A percentile compares a stretch with the other conserved stretches of the same genome.
Evolutionary conservation across 2,888 invertebrate genomes (phyloP).

Genomic region (Megamerina dolium): DNA sequence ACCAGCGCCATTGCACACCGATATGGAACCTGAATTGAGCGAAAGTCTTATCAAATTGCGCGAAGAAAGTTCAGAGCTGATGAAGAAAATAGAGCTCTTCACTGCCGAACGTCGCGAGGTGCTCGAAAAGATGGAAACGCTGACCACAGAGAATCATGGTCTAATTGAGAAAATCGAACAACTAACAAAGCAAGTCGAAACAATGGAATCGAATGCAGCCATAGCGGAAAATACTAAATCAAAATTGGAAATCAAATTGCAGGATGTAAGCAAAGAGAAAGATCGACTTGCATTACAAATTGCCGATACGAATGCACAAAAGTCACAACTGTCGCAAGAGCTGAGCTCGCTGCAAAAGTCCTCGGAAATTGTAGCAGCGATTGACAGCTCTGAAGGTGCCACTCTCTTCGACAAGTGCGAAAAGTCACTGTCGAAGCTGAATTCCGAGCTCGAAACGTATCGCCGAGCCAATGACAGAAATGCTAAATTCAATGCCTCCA

Average conservation of each 20-base stretch:
- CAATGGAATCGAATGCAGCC: constrained; percentile 34
- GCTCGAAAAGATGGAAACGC: constrained; percentile 61
- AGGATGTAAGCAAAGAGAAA: constrained; percentile 50
- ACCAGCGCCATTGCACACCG: constrained; percentile 30
- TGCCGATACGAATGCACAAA: constrained; percentile 28
- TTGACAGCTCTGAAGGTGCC: constrained; percentile 30
- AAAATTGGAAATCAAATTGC: constrained; percentile 40
- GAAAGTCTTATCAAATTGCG: constrained; percentile 57
- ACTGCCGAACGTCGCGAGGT: constrained; percentile 64
- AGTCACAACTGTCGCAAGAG: constrained; percentile 37
- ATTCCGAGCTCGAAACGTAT: constrained; percentile 43
- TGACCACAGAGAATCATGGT: constrained; percentile 58
- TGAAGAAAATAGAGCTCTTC: constrained; percentile 63
- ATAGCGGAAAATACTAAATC: constrained; percentile 17
- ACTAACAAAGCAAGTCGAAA: constrained; percentile 52
- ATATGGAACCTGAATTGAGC: constrained; percentile 49
- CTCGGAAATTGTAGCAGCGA: constrained; percentile 36
- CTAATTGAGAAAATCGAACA: constrained; percentile 52
- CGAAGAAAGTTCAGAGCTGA: constrained; percentile 61
- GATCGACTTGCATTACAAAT: constrained; percentile 33
- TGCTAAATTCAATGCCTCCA: constrained; percentile 43
- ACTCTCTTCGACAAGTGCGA: constrained; percentile 41
- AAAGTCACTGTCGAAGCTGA: constrained; percentile 38
- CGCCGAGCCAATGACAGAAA: constrained; percentile 45
- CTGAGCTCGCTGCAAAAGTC: constrained; percentile 40